A percentile compares a stretch with the other conserved stretches of the same genome.
phyloP scores from a whole-genome alignment of 2,888 invertebrate genomes.

The Drosophila quinaria region DNA sequence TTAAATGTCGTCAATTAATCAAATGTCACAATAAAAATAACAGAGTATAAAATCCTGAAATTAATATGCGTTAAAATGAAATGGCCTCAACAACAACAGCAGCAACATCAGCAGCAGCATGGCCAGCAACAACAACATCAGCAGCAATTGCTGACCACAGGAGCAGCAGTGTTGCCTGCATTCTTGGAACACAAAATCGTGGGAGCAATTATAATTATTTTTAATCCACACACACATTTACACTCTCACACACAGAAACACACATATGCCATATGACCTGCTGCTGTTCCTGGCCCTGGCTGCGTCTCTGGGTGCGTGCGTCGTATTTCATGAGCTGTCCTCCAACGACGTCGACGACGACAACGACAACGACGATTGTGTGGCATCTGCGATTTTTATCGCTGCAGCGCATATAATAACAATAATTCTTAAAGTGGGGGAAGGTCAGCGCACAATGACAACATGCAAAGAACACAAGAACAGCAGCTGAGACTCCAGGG shows the following conservation, averaged over 20 bases:
- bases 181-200: conserved; percentile 84
- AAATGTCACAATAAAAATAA: conserved; percentile 84
- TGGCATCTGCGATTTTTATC: conserved; percentile 83
- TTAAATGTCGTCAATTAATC: conserved; percentile 86
- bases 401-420: conserved; percentile 83
- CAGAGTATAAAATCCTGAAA: conserved; percentile 82
- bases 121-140: conserved; percentile 40
- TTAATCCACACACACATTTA: conserved; percentile 70
- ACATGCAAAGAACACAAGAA: conserved; percentile 74
- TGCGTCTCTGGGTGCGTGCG: conserved; percentile 66
- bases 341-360: conserved; percentile 68
- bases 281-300: conserved; percentile 33
- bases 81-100: conserved; percentile 72
- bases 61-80: conserved; percentile 83
- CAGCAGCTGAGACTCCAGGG: conserved; percentile 74
- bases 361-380: conserved; percentile 67
- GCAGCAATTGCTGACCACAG: conserved; percentile 71
- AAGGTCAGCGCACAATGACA: conserved; percentile 71
- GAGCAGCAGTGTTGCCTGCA: conserved; percentile 55
- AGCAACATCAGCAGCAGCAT: conserved; percentile 48
- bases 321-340: conserved; percentile 80
- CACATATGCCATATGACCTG: conserved; percentile 66
- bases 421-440: conserved; percentile 85
- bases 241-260: conserved; percentile 40
- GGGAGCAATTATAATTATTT: conserved; percentile 86